A percentile compares a stretch with the other conserved stretches of the same genome.
phyloP scores from a whole-genome alignment of 2,797 vertebrate species.

The Sebastes alutus region DNA sequence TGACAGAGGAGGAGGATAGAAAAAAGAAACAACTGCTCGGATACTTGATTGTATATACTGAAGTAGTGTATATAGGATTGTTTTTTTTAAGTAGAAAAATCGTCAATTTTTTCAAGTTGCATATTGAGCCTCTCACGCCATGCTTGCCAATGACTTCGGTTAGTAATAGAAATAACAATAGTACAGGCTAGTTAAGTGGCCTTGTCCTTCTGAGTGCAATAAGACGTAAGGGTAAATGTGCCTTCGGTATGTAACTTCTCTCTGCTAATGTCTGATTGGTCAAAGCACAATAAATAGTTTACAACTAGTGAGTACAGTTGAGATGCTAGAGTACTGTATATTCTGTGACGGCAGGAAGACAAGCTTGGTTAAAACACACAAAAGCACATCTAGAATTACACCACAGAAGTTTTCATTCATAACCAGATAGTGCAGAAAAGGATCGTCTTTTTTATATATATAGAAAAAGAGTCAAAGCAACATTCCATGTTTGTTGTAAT shows the following conservation, averaged over 20 bases:
- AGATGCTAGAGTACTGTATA: slow-evolving; percentile 88
- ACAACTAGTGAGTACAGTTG: slow-evolving; percentile 86
- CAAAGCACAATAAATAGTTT: slow-evolving; percentile 89
- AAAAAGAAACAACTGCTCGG: slow-evolving; percentile 55
- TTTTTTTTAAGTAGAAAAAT: slow-evolving; percentile 70
- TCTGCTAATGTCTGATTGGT: slow-evolving; percentile 83
- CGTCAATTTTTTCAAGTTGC: slow-evolving; percentile 75
- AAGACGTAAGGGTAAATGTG: slow-evolving; percentile 68
- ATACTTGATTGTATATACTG: slow-evolving; percentile 66
- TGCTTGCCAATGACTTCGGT: slow-evolving; percentile 78
- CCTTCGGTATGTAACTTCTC: slow-evolving; percentile 79
- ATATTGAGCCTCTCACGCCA: slow-evolving; percentile 82
- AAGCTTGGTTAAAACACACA: slow-evolving; percentile 93
- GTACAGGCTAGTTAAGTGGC: slow-evolving; percentile 76
- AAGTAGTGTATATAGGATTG: slow-evolving; percentile 60
- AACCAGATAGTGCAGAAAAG: slow-evolving; percentile 92
- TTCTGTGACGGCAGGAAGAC: slow-evolving; percentile 93
- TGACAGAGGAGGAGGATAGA: slow-evolving; percentile 69
- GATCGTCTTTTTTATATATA: slow-evolving; percentile 75
- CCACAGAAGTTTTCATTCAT: slow-evolving; percentile 90
- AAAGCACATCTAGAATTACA: slow-evolving; percentile 92
- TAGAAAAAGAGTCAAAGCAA: slow-evolving; percentile 87
- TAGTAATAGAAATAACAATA: slow-evolving; percentile 75
- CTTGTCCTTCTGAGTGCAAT: slow-evolving; percentile 85
- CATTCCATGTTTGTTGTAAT: slow-evolving; percentile 84